Percentiles rank a stretch among this genome's conserved stretches.
Conservation (phyloP, 1,140 invertebrate species). For the Leptoteleia sp. region DNA sequence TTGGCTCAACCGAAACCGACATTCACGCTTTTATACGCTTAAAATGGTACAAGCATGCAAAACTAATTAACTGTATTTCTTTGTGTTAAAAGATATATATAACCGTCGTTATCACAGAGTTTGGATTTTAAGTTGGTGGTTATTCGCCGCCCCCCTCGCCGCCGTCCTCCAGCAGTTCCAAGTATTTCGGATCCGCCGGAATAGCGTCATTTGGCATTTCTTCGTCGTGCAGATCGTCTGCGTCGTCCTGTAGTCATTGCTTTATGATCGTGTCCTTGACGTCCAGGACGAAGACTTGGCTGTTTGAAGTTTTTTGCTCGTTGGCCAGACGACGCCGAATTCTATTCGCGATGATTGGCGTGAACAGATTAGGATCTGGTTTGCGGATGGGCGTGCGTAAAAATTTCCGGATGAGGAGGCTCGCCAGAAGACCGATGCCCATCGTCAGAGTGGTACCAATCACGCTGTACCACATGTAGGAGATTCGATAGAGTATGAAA, state of each 20-base stretch:
- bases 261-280: slow-evolving; percentile 35
- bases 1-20: too few species aligned
- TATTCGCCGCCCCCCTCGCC: slow-evolving; percentile 54
- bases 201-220: slow-evolving; percentile 43
- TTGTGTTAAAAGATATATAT: too few species aligned
- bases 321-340: slow-evolving; percentile 71
- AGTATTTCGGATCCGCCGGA: slow-evolving; percentile 35
- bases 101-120: too few species aligned
- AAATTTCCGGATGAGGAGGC: slow-evolving; percentile 74
- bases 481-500: slow-evolving; percentile 82
- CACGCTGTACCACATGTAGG: slow-evolving; percentile 86
- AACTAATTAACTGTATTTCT: too few species aligned
- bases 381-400: slow-evolving; percentile 63
- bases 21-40: too few species aligned
- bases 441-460: slow-evolving; percentile 86
- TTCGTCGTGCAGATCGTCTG: slow-evolving; percentile 36
- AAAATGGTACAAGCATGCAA: too few species aligned
- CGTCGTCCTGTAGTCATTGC: slow-evolving; percentile 54
- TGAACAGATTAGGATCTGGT: slow-evolving; percentile 85
- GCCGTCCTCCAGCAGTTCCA: slow-evolving; percentile 45
- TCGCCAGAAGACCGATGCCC: slow-evolving; percentile 84
- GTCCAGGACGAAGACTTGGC: slow-evolving; percentile 71
- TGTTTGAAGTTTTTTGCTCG: slow-evolving; percentile 60
- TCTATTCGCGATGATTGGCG: slow-evolving; percentile 83
- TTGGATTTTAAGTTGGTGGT: too few species aligned